phyloP scores from a whole-genome alignment of 53 echinoderm and acorn worm species.

The Temnopleurus reevesii region DNA sequence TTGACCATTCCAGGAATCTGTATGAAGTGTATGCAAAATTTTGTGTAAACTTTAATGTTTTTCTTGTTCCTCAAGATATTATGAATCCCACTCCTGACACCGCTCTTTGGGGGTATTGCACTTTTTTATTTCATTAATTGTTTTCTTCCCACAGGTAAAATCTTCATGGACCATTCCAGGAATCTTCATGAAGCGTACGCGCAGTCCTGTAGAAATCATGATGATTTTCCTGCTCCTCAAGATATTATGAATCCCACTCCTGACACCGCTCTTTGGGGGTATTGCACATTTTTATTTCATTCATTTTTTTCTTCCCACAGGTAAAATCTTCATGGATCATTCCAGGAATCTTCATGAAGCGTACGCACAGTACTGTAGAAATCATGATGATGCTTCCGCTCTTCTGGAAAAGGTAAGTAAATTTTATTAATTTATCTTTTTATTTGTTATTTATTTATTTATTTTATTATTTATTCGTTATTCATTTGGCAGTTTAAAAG shows the following conservation, averaged over 20 bases:
- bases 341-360: conserved; percentile 78
- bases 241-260: no score
- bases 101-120: no score
- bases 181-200: conserved; percentile 85
- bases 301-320: conserved; percentile 64
- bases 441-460: no score
- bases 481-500: no score
- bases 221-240: conserved; percentile 84
- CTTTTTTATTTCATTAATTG: no score
- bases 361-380: conserved; percentile 90
- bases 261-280: not conserved
- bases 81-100: no score
- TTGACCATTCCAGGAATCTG: no score
- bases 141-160: no score
- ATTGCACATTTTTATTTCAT: not conserved
- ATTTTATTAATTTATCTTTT: no score
- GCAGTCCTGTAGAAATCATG: conserved; percentile 93
- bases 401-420: conserved; percentile 95
- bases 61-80: conserved; percentile 69
- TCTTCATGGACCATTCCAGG: conserved; percentile 77
- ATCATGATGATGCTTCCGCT: conserved; percentile 94
- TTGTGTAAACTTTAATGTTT: no score
- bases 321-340: conserved; percentile 81
- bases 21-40: no score
- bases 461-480: no score